Percentiles rank a stretch among this genome's conserved stretches.
These are phyloP conservation scores for Gymnoscopelus braueri DNA, from an alignment of 2,797 vertebrate genomes.

Conservation along the genomic window DNA sequence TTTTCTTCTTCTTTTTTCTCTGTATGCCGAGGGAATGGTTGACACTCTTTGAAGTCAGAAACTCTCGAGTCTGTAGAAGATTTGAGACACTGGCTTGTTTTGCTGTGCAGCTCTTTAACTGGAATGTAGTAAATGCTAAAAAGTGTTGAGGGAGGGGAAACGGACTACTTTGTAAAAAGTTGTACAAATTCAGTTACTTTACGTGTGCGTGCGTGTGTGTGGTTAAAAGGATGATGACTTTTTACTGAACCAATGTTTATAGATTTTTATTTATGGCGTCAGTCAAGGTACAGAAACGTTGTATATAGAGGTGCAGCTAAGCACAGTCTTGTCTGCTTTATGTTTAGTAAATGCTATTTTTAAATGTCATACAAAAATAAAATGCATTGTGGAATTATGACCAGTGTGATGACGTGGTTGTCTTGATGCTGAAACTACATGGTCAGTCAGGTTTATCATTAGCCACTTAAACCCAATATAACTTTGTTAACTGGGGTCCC, in stretches of 20 bases:
- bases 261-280: constrained; percentile 81
- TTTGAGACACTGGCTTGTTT: constrained; percentile 24
- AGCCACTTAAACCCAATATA: too few species aligned
- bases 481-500: too few species aligned
- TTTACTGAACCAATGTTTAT: constrained; percentile 76
- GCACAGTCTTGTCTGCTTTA: constrained; percentile 70
- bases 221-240: constrained; percentile 63
- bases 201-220: constrained; percentile 35
- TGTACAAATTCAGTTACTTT: constrained; percentile 71
- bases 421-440: too few species aligned
- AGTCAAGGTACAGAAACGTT: constrained; percentile 66
- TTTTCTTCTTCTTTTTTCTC: too few species aligned
- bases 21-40: too few species aligned
- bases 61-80: neutral
- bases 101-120: constrained; percentile 48
- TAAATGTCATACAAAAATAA: constrained; percentile 76
- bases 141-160: constrained; percentile 1
- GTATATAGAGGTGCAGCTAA: constrained; percentile 67
- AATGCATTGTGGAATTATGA: constrained; percentile 63
- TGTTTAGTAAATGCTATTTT: constrained; percentile 79
- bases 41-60: too few species aligned
- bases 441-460: too few species aligned
- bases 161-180: constrained; percentile 63
- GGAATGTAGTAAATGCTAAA: constrained; percentile 60
- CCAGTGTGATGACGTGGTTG: neutral